Evolutionary conservation across 2,113 vertebrate genomes (phyloP).

Genomic region (Eurystomus gularis): DNA sequence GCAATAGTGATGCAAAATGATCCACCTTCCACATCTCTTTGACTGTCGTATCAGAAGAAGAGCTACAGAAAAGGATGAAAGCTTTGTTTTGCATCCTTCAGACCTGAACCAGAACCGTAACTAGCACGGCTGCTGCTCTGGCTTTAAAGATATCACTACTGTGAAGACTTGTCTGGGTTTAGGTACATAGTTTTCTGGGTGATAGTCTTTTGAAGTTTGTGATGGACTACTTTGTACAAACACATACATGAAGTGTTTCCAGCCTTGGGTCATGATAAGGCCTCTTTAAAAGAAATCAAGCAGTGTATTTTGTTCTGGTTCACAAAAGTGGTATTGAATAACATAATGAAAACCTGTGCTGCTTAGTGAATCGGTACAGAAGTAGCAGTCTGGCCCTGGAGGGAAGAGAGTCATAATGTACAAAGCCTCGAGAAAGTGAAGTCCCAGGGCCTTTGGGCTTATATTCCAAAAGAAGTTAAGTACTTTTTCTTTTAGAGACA

Average conservation of each 20-base stretch:
- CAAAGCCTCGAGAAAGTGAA: neutral
- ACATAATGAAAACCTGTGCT: neutral
- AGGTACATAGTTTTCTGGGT: neutral
- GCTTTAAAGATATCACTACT: neutral
- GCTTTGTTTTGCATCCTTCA: neutral
- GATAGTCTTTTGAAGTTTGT: conserved; percentile 37
- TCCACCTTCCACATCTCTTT: neutral
- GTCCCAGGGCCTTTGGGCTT: neutral
- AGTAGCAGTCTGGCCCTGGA: neutral
- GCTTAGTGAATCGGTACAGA: neutral
- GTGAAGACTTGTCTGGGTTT: neutral
- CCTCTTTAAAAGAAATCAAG: conserved; percentile 26
- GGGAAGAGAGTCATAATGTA: neutral
- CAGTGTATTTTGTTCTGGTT: conserved; percentile 25
- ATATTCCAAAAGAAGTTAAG: neutral
- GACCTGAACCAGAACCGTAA: neutral
- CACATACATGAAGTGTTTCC: neutral
- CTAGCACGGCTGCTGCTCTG: neutral
- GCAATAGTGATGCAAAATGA: neutral
- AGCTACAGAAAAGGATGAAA: neutral
- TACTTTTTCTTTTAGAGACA: neutral
- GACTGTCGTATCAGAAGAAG: neutral
- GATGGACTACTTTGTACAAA: conserved; percentile 31
- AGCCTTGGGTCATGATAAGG: conserved; percentile 20
- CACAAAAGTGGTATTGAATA: neutral